phyloP scores from a whole-genome alignment of 2,888 invertebrate genomes.

The Tuta absoluta region DNA sequence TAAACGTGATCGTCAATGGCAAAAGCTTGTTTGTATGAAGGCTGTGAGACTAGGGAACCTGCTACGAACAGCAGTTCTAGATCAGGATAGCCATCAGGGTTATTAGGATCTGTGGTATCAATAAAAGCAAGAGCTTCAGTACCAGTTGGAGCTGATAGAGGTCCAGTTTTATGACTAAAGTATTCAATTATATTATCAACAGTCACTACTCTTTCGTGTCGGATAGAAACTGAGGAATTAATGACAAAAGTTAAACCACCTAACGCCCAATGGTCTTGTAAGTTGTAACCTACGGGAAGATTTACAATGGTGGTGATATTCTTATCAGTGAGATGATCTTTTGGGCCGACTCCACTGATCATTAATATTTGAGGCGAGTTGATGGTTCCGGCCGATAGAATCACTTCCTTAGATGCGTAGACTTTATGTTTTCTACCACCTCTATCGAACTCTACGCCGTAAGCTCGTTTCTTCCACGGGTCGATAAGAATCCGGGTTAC shows the following conservation, averaged over 20 bases:
- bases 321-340: slow-evolving; percentile 79
- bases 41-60: slow-evolving; percentile 70
- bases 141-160: slow-evolving; percentile 62
- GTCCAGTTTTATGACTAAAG: slow-evolving; percentile 67
- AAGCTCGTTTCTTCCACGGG: slow-evolving; percentile 72
- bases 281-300: slow-evolving; percentile 86
- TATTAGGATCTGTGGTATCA: slow-evolving; percentile 70
- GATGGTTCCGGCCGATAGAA: slow-evolving; percentile 89
- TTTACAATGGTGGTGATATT: slow-evolving; percentile 82
- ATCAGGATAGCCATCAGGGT: slow-evolving; percentile 78
- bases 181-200: slow-evolving; percentile 77
- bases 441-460: slow-evolving; percentile 81
- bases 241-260: slow-evolving; percentile 86
- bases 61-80: slow-evolving; percentile 80
- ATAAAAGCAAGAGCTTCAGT: slow-evolving; percentile 79
- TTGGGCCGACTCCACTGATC: slow-evolving; percentile 89
- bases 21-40: slow-evolving; percentile 57
- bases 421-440: slow-evolving; percentile 65
- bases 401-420: slow-evolving; percentile 84
- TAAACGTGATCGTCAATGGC: slow-evolving; percentile 66
- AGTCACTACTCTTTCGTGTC: slow-evolving; percentile 73
- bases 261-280: slow-evolving; percentile 89
- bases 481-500: slow-evolving; percentile 83
- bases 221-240: slow-evolving; percentile 85
- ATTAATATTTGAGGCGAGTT: slow-evolving; percentile 91